Base-by-base conservation (phyloP, 1,140 invertebrate species). In the Nixonia krombeini region DNA sequence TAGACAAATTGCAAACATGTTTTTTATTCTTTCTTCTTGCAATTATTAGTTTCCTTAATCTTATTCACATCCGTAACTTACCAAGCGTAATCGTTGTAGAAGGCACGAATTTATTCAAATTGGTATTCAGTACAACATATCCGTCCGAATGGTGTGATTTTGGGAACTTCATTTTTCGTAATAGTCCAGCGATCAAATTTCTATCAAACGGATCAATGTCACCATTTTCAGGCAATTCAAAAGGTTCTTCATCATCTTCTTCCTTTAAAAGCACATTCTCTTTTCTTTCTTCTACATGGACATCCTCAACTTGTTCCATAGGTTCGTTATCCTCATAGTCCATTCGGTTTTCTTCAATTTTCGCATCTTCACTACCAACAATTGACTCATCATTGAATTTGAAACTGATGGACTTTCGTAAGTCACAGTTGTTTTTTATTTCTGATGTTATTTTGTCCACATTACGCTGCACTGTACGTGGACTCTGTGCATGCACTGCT, bases 151-250 rank as follows among this genome's bases (percentile, higher is more conserved):
- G 87, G 37, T 83, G 80, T 0, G 64, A 18, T 26, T 84, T 83
- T 1, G 87, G 87, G 66, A 88, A 88, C 46, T 78, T 81, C 28
- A 88, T 84, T 35, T 81, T 85, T 44, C 83, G 80, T 12, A 88
- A 74, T n/a, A 88, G 76, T 21, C 79, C 77, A 10, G 80, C 68
- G 41, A 88, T 86, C 4, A 88, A 59, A 23, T 66, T 75, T 40
- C 83, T 77, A 45, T 86, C 85, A 57, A 88, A 88, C 9, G 87
- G 87, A 84, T 88, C 79, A 38, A 85, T 80, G 23, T 83, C 72
- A 18, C 72, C 80, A n/a, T n/a, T n/a, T 0, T 68, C 58, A n/a
- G 81, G 28, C 2, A 31, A 9, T 9, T 31, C 28, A 31, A 47
- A 33, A 15, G 45, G 45, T 59, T 74, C 70, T 7, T 72, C 45